Percentiles rank a stretch among this genome's conserved stretches.
Evolutionary conservation across 1,140 invertebrate species (phyloP).

Genomic region (Hetaerina americana): DNA sequence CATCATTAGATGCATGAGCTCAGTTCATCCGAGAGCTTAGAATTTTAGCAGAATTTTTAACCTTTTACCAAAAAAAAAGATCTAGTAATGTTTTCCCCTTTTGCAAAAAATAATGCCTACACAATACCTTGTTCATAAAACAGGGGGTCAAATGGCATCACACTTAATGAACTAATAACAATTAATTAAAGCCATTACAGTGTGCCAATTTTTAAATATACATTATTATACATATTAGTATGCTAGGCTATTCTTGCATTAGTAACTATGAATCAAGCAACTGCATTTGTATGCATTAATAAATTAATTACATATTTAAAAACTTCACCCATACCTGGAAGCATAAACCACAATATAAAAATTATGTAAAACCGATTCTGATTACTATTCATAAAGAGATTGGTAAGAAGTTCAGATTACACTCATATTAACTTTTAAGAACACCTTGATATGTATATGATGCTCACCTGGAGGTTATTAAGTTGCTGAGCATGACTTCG

Average conservation of each 20-base stretch:
- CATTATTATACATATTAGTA: background rate
- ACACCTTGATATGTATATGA: too few species aligned
- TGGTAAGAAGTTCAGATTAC: too few species aligned
- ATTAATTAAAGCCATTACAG: background rate
- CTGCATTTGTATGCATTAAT: background rate
- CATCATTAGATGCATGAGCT: too few species aligned
- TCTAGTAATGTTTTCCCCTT: too few species aligned
- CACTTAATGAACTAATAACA: background rate
- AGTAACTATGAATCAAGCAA: background rate
- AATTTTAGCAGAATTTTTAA: background rate
- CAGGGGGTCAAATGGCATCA: background rate
- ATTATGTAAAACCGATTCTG: too few species aligned
- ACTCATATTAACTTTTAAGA: too few species aligned
- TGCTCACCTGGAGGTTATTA: conserved; percentile 46
- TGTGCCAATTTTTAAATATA: too few species aligned
- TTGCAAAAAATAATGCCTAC: background rate
- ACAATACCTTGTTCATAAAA: background rate
- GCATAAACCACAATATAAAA: too few species aligned
- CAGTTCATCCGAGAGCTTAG: background rate
- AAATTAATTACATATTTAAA: too few species aligned
- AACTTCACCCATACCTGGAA: too few species aligned
- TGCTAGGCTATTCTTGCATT: background rate
- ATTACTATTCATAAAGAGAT: too few species aligned
- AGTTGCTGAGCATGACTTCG: conserved; percentile 46
- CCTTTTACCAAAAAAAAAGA: too few species aligned